Evolutionary conservation across 2,797 vertebrate genomes (phyloP), one percentile per base, ranked within the genome.

Genomic region (Propithecus perrieri): DNA sequence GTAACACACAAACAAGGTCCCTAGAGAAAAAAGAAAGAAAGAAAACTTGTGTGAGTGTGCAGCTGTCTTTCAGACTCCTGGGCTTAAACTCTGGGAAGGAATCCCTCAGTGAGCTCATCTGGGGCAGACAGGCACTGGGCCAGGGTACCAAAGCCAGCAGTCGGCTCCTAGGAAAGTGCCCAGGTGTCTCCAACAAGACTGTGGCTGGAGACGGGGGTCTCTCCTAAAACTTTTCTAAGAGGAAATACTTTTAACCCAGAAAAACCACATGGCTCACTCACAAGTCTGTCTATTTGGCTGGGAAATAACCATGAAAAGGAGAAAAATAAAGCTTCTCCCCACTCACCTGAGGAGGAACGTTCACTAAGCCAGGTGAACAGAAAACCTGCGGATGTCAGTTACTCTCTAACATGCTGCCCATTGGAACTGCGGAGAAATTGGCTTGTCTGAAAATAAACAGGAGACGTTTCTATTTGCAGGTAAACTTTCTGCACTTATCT

Each of bases 161-260:
- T 61, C 53, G 12, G 0, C 0, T 33, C 88, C 57, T 86, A 93
- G 87, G 57, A 95, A 97, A 97, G 71, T 28, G 28, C 63, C 53
- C 30, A 55, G 75, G n/a, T 8, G 26, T 41, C 38, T 69, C 90
- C 48, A 96, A 95, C 24, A 81, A 91, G 53, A 85, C 41, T 46
- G 28, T 30, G 24, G 48, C 20, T 93, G 43, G n/a, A 93, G 55
- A 91, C 43, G 15, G 80, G 81, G 81, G 94, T 92, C 92, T 96
- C 85, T 97, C 61, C 72, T 72, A 91, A 90, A 84, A 72, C 33
- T 63, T 74, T 91, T 81, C 85, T 89, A 83, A 96, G 79, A 96
- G 83, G 75, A 97, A 97, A 93, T 97, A 81, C 80, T 96, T 97
- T 72, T 89, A 96, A 69, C 46, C 61, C 93, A 91, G 91, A 94